Evolutionary conservation across 64 coral and sea anemone genomes (phyloP).

Genomic region (Montipora foliosa): DNA sequence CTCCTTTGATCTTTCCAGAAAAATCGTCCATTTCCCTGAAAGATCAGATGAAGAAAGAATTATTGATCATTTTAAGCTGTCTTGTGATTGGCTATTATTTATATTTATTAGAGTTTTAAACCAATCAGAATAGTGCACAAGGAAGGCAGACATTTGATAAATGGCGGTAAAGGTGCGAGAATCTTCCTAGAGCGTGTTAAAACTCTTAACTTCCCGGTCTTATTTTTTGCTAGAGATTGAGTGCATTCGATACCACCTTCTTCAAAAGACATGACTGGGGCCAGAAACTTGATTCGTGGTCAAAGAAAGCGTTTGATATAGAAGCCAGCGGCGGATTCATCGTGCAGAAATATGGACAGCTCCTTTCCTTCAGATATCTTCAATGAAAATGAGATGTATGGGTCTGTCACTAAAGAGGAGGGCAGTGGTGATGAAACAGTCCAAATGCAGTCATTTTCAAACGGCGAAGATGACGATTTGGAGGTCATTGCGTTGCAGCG

Average conservation of each 20-base stretch:
- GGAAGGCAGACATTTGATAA: neutral
- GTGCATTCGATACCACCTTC: neutral
- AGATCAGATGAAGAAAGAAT: no score
- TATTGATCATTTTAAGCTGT: neutral
- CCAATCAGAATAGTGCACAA: neutral
- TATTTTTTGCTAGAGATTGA: neutral
- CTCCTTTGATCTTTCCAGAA: no score
- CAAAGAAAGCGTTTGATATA: neutral
- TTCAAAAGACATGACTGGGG: neutral
- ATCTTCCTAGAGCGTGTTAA: neutral
- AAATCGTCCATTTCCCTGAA: no score
- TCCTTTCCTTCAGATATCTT: neutral
- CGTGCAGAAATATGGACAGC: neutral
- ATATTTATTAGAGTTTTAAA: neutral
- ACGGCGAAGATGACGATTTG: constrained; percentile 11
- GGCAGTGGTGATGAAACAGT: neutral
- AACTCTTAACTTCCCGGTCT: neutral
- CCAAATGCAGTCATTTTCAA: neutral
- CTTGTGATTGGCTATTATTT: neutral
- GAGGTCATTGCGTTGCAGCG: constrained; percentile 18
- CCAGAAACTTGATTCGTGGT: neutral
- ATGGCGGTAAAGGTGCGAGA: neutral
- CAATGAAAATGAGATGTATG: neutral
- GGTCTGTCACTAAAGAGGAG: neutral
- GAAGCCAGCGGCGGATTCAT: neutral